Evolutionary conservation across 2,888 invertebrate genomes (phyloP), one percentile per base, ranked within the genome.

Genomic region (Serrognathus titanus): DNA sequence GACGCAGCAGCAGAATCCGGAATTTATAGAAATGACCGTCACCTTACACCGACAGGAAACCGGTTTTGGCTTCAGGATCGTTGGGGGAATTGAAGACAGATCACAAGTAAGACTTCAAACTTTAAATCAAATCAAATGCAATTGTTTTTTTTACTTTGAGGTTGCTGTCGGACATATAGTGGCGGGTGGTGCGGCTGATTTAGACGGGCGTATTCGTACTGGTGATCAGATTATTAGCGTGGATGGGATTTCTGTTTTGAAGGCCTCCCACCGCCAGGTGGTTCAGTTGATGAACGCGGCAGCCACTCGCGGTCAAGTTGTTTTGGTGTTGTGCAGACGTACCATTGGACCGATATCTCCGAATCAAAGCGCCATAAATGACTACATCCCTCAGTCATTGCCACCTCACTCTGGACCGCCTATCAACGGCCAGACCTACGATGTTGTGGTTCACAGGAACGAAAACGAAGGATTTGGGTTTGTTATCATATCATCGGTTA

Each of bases 381-480:
- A 64, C 55, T 66, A 65, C 57, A 49, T 48, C 16, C 53, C 53
- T 16, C 64, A 53, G 13, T 50, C 58, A 6, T 13, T 54, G 55
- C 43, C 57, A 48, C 62, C 59, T 39, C 62, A 61, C 7, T 61
- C 65, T 8, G 56, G 63, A 41, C 48, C 55, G 13, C 48, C 57
- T 12, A 10, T 49, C 3, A 46, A 53, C 45, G 48, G 41, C 20
- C 64, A 67, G 71, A 94, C 96, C 0, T 96, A 96, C 71, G 95
- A 97, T 78, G 94, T 98, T 3, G 90, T 92, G 1, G 92, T 98
- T 1, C 89, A 89, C 59, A 82, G 97, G 50, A 86, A 87, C 74
- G 96, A 97, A 71, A 92, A 89, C 63, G 98, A 99, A 78, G 98
- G 98, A 3, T 99, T 99, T 76, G 99, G 99, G 9, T 99, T 99